Percentiles rank a stretch among this genome's conserved stretches.
Evolutionary conservation across 2,113 vertebrate species (phyloP).

Genomic region (Pollimyrus isidori): DNA sequence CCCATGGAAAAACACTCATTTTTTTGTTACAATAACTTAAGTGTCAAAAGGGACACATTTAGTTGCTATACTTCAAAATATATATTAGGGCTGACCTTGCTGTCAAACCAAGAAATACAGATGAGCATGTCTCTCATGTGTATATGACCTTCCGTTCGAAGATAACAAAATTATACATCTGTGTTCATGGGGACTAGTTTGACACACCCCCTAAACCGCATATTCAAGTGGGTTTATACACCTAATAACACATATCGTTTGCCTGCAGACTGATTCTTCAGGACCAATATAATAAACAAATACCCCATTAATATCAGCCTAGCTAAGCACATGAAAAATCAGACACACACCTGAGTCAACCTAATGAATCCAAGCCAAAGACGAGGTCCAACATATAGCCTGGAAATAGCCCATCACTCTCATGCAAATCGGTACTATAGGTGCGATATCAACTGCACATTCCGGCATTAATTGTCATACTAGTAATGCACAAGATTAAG

Average conservation of each 20-base stretch:
- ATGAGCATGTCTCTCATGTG: neutral
- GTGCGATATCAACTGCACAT: neutral
- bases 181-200: neutral
- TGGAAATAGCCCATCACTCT: neutral
- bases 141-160: neutral
- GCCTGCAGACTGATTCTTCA: neutral
- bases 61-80: neutral
- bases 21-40: neutral
- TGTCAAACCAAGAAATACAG: neutral
- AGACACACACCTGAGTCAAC: neutral
- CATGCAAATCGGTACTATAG: neutral
- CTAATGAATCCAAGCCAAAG: neutral
- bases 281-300: neutral
- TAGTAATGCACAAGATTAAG: neutral
- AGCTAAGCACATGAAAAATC: neutral
- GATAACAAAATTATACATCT: neutral
- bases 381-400: neutral
- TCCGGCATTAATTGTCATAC: neutral
- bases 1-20: neutral
- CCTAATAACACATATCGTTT: neutral
- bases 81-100: neutral
- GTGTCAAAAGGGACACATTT: neutral
- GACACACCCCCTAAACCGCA: constrained; percentile 1
- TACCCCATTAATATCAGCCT: neutral
- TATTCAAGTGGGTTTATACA: neutral